Evolutionary conservation across 2,888 invertebrate genomes (phyloP).

Genomic region (Allolobophora icterica): DNA sequence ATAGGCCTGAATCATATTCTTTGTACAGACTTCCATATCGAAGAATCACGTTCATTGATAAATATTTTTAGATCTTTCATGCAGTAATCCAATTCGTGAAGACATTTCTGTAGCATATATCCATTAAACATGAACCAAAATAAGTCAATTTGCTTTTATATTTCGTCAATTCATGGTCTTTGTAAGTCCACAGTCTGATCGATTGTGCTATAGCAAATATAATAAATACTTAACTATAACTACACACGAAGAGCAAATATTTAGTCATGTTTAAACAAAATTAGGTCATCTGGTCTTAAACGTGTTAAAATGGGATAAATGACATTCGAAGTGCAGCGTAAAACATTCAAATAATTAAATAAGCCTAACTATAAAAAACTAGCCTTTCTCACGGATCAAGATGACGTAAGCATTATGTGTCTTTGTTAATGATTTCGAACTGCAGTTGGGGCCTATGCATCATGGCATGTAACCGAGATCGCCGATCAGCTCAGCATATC

Average conservation of each 20-base stretch:
- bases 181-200: no score
- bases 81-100: no score
- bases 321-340: not conserved
- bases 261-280: not conserved
- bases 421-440: no score
- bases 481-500: not conserved
- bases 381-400: not conserved
- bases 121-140: no score
- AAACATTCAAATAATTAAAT: not conserved
- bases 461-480: slow-evolving; percentile 7
- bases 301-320: not conserved
- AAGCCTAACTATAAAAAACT: not conserved
- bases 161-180: no score
- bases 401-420: not conserved
- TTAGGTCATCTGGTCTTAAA: not conserved
- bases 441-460: not conserved
- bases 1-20: no score
- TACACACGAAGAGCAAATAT: not conserved
- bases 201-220: no score
- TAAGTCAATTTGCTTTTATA: no score
- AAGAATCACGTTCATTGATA: no score
- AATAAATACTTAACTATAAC: not conserved
- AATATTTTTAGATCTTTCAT: no score
- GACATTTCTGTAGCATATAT: no score
- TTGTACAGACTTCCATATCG: no score